Evolutionary conservation across 2,888 invertebrate genomes (phyloP), one percentile per base, ranked within the genome.

Genomic region (Ischnura elegans): DNA sequence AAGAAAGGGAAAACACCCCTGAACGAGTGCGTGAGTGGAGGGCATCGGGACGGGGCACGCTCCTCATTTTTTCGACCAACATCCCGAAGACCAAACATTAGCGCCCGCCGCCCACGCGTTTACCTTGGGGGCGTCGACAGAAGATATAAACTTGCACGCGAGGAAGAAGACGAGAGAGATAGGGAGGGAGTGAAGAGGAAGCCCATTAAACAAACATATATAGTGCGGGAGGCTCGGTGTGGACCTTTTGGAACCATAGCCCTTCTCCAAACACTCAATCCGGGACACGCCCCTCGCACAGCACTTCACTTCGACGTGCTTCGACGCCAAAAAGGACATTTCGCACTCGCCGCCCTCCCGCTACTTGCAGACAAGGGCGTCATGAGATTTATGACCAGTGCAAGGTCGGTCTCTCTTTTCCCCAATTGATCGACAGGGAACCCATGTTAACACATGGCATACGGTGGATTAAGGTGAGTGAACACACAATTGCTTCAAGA

Each of bases 81-180:
- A 55, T 87, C 55, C 55, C 51, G 61, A n/a, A n/a, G n/a, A 6
- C 61, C 90, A 90, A 90, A 87, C 87, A 87, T 55, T 36, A 55
- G 61, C 90, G 61, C 61, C 90, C n/a, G 61, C 66, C 61, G n/a
- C 25, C 46, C 51, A 51, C 61, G 61, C 55, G 90, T 90, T 90
- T 90, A 90, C 90, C 90, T 90, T 61, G 61, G 61, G 90, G 90
- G 90, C 90, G 90, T 90, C 61, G 90, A 61, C 90, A 43, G 90
- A 55, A 87, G 87, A 42, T 87, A 87, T 76, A 76, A 76, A 76
- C 76, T 76, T 76, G 36, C 29, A 25, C 36, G 29, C 36, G 76
- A 29, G 76, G 36, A 21, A 66, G 66, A 29, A n/a, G n/a, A n/a
- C n/a, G n/a, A n/a, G n/a, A n/a, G n/a, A 25, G 47, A 29, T 2